phyloP scores from a whole-genome alignment of 1,140 invertebrate genomes.

The Sitobion miscanthi region DNA sequence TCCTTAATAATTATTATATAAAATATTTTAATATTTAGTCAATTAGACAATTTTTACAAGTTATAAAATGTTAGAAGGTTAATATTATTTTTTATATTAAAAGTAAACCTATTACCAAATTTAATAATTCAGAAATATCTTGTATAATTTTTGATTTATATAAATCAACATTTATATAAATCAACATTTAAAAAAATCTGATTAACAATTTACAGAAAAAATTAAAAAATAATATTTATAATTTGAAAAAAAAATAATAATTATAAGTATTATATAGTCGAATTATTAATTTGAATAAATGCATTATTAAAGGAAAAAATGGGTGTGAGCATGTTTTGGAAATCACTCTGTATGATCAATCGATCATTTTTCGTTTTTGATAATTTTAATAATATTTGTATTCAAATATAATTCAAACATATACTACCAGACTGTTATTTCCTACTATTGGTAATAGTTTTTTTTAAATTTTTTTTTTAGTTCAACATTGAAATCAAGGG shows the following conservation, averaged over 20 bases:
- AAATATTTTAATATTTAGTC: not conserved
- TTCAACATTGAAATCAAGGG: slow-evolving; percentile 10
- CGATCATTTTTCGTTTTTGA: not conserved
- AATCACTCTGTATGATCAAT: no score
- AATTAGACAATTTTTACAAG: not conserved
- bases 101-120: not conserved
- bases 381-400: not conserved
- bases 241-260: no score
- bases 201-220: not conserved
- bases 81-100: no score
- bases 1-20: not conserved
- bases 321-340: not conserved
- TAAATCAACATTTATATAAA: no score
- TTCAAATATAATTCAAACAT: not conserved
- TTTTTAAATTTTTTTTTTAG: not conserved
- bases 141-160: not conserved
- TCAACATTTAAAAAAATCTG: no score
- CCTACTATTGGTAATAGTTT: not conserved
- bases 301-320: not conserved
- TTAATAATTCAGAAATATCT: not conserved
- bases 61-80: not conserved
- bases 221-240: no score
- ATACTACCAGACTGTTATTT: not conserved
- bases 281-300: not conserved
- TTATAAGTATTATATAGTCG: no score